These are phyloP conservation scores for Tauraco hartlaubi DNA, from an alignment of 2,797 vertebrate genomes.

Conservation along the genomic window DNA sequence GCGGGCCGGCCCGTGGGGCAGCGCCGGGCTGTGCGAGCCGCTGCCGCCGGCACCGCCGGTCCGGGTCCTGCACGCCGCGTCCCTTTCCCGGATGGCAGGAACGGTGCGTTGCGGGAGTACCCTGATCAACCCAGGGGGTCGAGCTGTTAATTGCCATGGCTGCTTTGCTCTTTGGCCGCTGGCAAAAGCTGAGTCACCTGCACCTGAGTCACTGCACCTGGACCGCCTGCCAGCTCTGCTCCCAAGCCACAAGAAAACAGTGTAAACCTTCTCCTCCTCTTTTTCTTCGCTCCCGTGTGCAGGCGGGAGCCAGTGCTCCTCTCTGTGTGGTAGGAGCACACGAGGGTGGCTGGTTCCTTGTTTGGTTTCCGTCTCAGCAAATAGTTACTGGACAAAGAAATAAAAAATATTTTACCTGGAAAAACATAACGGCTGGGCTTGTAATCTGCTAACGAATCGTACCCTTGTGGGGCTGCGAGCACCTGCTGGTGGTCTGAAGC, in stretches of 20 bases:
- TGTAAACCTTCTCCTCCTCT: not conserved
- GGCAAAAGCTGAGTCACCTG: not conserved
- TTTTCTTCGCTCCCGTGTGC: rapidly evolving
- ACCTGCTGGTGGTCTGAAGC: not conserved
- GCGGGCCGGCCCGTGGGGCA: not conserved
- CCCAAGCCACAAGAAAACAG: not conserved
- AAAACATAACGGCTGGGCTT: not conserved
- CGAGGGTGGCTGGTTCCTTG: too few relatives aligned
- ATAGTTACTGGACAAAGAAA: not conserved
- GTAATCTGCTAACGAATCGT: rapidly evolving
- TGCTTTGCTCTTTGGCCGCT: not conserved
- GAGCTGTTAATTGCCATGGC: not conserved
- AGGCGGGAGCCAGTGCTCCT: not conserved
- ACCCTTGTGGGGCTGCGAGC: not conserved
- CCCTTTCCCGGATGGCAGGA: not conserved
- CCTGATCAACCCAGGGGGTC: not conserved
- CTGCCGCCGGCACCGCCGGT: not conserved
- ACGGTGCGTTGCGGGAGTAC: not conserved
- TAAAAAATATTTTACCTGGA: not conserved
- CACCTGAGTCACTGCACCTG: too few relatives aligned
- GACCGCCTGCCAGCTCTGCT: not conserved
- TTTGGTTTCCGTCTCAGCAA: not conserved
- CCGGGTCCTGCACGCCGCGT: rapidly evolving
- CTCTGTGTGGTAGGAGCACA: not conserved
- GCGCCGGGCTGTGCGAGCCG: not conserved